These are phyloP conservation scores for Drosophila mimetica DNA, from an alignment of 2,888 invertebrate genomes.

Conservation along the genomic window DNA sequence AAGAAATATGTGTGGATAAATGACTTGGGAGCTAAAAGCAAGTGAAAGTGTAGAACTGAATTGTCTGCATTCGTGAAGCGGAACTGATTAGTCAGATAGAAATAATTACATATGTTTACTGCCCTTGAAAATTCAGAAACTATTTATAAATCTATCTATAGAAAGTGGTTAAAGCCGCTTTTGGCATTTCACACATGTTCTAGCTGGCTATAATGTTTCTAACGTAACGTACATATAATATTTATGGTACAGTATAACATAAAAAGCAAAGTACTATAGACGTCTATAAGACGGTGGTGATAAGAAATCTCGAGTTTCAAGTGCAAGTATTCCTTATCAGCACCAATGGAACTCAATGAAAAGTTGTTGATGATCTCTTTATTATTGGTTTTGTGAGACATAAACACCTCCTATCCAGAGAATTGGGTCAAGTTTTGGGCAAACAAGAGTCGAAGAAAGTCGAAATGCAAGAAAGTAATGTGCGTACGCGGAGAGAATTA, in stretches of 20 bases:
- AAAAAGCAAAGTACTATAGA: constrained; percentile 14
- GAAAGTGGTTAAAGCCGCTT: not conserved
- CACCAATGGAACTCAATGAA: constrained; percentile 15
- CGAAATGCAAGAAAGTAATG: constrained; percentile 44
- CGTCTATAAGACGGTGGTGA: not conserved
- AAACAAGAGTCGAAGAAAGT: constrained; percentile 32
- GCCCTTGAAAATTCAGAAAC: constrained; percentile 26
- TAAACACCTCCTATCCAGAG: not conserved
- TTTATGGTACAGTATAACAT: constrained; percentile 6
- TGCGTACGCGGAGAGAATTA: constrained; percentile 41
- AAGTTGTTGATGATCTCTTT: constrained; percentile 13
- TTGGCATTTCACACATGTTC: not conserved
- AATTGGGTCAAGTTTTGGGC: constrained; percentile 54
- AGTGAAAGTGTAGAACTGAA: constrained; percentile 21
- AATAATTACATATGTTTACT: not conserved
- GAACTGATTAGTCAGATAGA: too few species aligned
- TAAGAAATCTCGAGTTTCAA: constrained; percentile 35
- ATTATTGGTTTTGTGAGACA: constrained; percentile 20
- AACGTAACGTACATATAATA: not conserved
- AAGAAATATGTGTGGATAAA: not conserved
- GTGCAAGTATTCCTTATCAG: constrained; percentile 28
- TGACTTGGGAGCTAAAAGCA: not conserved
- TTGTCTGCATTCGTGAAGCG: too few species aligned
- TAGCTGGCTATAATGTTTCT: not conserved
- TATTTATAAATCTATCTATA: constrained; percentile 3